Conservation (phyloP, 2,888 invertebrate genomes). For the Hypsopygia costalis region DNA sequence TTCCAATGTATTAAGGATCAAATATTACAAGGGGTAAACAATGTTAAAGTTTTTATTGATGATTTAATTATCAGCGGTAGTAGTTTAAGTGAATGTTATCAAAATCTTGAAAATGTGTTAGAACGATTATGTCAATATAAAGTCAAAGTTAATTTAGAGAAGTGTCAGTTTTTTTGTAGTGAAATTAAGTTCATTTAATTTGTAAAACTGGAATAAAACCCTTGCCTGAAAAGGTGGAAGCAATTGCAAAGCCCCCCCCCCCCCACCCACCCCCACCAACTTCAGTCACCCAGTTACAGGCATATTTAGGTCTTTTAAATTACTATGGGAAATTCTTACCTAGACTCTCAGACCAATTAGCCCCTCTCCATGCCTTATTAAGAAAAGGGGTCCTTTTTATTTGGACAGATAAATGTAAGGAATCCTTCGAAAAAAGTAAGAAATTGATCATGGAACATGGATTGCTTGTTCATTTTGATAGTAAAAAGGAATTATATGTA, state of each 20-base stretch:
- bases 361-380: constrained; percentile 5
- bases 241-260: too few relatives aligned
- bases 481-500: constrained; percentile 8
- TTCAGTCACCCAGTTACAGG: constrained; percentile 2
- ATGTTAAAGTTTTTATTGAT: too few relatives aligned
- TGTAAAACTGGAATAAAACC: constrained; percentile 11
- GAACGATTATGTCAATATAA: background rate
- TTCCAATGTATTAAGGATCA: constrained; percentile 13
- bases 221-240: constrained; percentile 12
- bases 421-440: too few relatives aligned
- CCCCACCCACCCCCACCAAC: too few relatives aligned
- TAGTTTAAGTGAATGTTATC: too few relatives aligned
- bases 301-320: constrained; percentile 12
- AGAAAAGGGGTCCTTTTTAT: background rate
- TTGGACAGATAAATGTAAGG: too few relatives aligned
- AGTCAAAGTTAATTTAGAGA: constrained; percentile 11
- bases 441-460: background rate
- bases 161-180: constrained; percentile 13
- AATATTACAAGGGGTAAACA: too few relatives aligned
- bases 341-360: constrained; percentile 5
- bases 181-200: constrained; percentile 13
- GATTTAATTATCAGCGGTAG: too few relatives aligned
- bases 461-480: constrained; percentile 5
- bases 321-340: constrained; percentile 8
- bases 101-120: too few relatives aligned